Evolutionary conservation across 1,140 invertebrate species (phyloP), one percentile per base, ranked within the genome.

Genomic region (Cotesia typhae): DNA sequence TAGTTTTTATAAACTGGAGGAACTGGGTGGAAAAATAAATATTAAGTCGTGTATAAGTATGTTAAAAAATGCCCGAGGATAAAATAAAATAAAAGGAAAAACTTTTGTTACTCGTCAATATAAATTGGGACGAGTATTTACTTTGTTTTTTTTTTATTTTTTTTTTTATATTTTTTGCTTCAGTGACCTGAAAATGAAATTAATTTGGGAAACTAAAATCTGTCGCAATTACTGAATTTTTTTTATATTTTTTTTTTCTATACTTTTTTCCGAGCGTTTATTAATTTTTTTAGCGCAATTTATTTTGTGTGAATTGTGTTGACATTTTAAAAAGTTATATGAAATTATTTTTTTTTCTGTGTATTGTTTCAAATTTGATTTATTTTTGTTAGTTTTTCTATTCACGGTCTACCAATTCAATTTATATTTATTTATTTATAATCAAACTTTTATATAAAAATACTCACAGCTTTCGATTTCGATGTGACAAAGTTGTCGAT

Each of bases 381-480:
- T 20, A 20, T 57, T 20, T 57, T n/a, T 57, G 53, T 41, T 65
- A 65, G 12, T 65, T 36, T 65, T 47, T 47, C 41, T 47, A 47
- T 47, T 47, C 41, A 47, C 41, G n/a, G 12, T 38, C 41, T 47
- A 47, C 10, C 5, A 7, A 10, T 7, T 52, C 37, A 52, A n/a
- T 65, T n/a, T 41, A 14, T 65, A 35, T 20, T 20, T 17, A 20
- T 66, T 66, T 14, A 60, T 67, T 70, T 66, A 67, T 70, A 3
- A 20, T 70, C 3, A 17, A 38, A 38, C 35, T 67, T 61, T 53
- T 9, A 10, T 64, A 63, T 3, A 37, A 53, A 35, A 17, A 82
- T 91, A 96, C 96, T 97, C 93, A 97, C 96, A 98, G 90, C 96
- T 97, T 92, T 98, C 96, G 78, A 98, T 97, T 90, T 98, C 96